Conservation (phyloP, 92 coral and sea anemone species). For the Epizoanthus illoricatus region DNA sequence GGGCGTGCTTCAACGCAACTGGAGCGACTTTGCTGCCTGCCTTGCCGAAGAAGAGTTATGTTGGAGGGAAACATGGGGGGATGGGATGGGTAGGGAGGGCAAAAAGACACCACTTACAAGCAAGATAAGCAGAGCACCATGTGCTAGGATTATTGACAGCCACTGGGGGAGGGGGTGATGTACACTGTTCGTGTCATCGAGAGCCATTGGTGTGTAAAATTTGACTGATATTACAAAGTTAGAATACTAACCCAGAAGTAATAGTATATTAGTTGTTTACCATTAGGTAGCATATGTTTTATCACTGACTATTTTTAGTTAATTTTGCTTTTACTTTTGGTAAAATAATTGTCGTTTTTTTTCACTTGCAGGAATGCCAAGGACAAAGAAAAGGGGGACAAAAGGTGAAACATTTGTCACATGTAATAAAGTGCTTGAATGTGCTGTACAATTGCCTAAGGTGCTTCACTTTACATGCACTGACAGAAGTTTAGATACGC, state of each 20-base stretch:
- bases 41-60: slow-evolving; percentile 71
- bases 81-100: background rate
- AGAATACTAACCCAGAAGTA: too few species aligned
- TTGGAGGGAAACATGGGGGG: background rate
- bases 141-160: too few species aligned
- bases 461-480: too few species aligned
- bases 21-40: slow-evolving; percentile 80
- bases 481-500: too few species aligned
- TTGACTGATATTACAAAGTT: too few species aligned
- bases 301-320: background rate
- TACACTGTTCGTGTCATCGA: too few species aligned
- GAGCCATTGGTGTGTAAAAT: too few species aligned
- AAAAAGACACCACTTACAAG: too few species aligned
- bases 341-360: background rate
- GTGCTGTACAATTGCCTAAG: background rate
- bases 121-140: too few species aligned
- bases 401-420: slow-evolving; percentile 55
- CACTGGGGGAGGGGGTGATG: too few species aligned
- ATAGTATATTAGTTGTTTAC: too few species aligned
- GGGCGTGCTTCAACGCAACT: slow-evolving; percentile 71
- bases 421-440: background rate
- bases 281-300: too few species aligned
- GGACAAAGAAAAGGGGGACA: slow-evolving; percentile 70
- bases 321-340: background rate
- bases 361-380: slow-evolving; percentile 48